Percentiles rank a stretch among this genome's conserved stretches.
Conservation (phyloP, 2,113 vertebrate species). For the Cyprinodon brontotheroides region DNA sequence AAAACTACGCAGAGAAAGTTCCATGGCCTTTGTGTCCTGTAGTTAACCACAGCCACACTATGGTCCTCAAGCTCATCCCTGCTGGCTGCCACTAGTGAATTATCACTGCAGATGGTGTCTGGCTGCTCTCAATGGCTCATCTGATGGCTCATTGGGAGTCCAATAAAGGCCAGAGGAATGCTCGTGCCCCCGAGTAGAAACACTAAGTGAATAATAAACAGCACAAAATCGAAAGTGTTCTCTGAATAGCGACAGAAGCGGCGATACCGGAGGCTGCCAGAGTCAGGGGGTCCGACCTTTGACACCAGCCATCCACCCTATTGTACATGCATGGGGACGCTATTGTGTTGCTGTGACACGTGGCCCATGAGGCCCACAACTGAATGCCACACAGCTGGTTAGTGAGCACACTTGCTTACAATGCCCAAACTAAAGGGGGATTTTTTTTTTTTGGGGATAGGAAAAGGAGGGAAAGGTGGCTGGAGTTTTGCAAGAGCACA, state of each 20-base stretch:
- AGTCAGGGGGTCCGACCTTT: conserved; percentile 73
- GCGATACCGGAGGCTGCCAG: conserved; percentile 59
- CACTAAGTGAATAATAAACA: conserved; percentile 73
- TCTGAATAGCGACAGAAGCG: conserved; percentile 63
- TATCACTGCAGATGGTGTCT: conserved; percentile 79
- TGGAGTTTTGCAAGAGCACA: conserved; percentile 51
- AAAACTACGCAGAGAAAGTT: conserved; percentile 36
- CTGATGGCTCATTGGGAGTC: conserved; percentile 68
- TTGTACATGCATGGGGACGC: conserved; percentile 71
- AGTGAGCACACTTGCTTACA: conserved; percentile 75
- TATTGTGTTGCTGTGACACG: conserved; percentile 76
- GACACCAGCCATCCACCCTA: conserved; percentile 70
- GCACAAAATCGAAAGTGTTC: conserved; percentile 66
- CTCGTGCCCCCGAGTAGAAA: conserved; percentile 62
- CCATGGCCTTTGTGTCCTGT: conserved; percentile 34
- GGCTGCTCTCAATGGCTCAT: conserved; percentile 74
- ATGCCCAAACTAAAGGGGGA: conserved; percentile 60
- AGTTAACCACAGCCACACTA: conserved; percentile 51
- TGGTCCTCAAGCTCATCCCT: conserved; percentile 63
- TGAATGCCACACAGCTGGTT: conserved; percentile 79
- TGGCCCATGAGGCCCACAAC: conserved; percentile 69
- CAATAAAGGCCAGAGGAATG: conserved; percentile 77
- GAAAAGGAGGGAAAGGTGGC: conserved; percentile 49
- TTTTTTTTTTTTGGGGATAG: conserved; percentile 50
- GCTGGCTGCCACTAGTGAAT: conserved; percentile 66